Evolutionary conservation across 2,888 invertebrate species (phyloP).

Genomic region (Nomada ruficornis): DNA sequence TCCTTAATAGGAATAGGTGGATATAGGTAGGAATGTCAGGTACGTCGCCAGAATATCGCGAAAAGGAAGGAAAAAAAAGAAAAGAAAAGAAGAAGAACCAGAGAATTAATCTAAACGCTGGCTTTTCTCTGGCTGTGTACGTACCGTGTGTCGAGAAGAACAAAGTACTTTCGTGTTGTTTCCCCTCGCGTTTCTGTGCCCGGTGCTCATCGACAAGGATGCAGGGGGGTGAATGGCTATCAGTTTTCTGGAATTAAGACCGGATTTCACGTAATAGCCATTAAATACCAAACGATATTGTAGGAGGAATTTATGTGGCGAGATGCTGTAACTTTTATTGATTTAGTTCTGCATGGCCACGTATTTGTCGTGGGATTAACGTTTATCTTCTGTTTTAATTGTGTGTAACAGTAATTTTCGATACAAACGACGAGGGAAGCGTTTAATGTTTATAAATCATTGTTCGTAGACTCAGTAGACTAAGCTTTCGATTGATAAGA

Average conservation of each 20-base stretch:
- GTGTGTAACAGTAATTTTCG: neutral
- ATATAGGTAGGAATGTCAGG: constrained; percentile 74
- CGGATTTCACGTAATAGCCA: constrained; percentile 71
- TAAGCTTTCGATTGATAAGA: constrained; percentile 40
- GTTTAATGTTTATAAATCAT: neutral
- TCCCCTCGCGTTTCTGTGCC: constrained; percentile 32
- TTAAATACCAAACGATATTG: constrained; percentile 59
- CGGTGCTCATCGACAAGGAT: constrained; percentile 38
- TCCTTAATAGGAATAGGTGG: constrained; percentile 78
- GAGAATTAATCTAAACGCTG: constrained; percentile 71
- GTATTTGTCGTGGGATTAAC: constrained; percentile 14
- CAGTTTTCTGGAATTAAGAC: constrained; percentile 74
- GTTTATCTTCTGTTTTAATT: neutral
- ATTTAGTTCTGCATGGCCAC: constrained; percentile 27
- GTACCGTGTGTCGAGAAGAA: constrained; percentile 35
- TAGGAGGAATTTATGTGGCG: constrained; percentile 49
- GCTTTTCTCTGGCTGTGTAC: constrained; percentile 56
- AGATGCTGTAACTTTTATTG: constrained; percentile 11
- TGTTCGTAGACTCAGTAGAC: neutral
- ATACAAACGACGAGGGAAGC: neutral
- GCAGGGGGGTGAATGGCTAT: constrained; percentile 45
- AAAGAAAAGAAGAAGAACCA: constrained; percentile 35
- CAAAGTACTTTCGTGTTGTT: constrained; percentile 16
- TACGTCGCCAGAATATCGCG: constrained; percentile 67
- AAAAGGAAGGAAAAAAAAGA: constrained; percentile 18